Conservation (phyloP, 2,113 vertebrate species). For the Furnarius figulus region DNA sequence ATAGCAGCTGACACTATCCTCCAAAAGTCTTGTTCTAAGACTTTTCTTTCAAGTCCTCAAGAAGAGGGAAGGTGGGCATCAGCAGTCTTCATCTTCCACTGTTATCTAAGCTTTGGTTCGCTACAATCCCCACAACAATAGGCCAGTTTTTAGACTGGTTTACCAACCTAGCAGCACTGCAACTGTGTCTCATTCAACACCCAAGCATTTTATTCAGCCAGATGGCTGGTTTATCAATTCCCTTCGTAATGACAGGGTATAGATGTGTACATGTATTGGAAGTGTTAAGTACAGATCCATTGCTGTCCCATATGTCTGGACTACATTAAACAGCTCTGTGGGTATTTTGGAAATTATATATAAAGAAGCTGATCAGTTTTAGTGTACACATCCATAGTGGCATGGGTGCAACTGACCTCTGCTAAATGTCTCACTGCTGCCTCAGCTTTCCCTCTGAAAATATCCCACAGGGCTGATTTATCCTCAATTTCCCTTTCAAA, state of each 20-base stretch:
- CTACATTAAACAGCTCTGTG: neutral
- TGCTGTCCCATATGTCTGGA: neutral
- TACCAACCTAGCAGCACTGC: neutral
- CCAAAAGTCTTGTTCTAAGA: neutral
- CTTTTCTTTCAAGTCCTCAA: neutral
- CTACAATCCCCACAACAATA: neutral
- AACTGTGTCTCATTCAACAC: neutral
- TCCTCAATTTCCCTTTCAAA: neutral
- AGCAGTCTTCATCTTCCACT: neutral
- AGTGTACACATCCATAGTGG: neutral
- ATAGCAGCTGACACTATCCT: neutral
- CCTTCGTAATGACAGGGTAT: rapidly evolving
- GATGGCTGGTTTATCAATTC: neutral
- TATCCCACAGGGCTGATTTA: neutral
- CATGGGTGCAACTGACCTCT: neutral
- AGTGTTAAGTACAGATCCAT: neutral
- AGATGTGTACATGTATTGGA: neutral
- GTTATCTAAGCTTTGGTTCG: neutral
- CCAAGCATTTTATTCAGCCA: neutral
- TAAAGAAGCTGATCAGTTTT: neutral
- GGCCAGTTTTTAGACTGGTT: neutral
- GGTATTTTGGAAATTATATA: neutral
- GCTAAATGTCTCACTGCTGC: neutral
- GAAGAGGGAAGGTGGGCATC: neutral
- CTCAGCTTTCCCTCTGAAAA: neutral